Base-by-base conservation (phyloP, 2,797 vertebrate genomes). In the Hoplostethus atlanticus region DNA sequence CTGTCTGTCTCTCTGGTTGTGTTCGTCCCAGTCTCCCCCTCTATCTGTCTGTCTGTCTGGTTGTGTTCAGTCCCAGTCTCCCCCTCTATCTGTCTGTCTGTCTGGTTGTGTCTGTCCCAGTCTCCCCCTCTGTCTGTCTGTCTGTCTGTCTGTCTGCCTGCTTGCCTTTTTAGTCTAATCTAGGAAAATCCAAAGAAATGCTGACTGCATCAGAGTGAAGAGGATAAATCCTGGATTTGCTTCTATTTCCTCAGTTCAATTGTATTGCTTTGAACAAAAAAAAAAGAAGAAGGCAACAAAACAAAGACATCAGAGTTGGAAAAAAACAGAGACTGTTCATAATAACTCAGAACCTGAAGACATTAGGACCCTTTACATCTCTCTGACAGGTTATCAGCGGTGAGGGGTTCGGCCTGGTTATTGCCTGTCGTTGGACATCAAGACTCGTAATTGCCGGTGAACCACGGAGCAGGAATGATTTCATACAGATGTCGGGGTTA, bases 171-270 rank as follows among this genome's bases (percentile, higher is more conserved):
- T 56, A 21, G 58, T 79, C 73, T 72, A 73, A 87, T 86, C 63
- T 0, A 1, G 11, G 60, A 74, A 31, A 70, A 81, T n/a, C 77
- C 62, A 71, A 74, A 79, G 70, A 62, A 76, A 66, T n/a, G 9
- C 74, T 66, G 73, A 80, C 79, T 78, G 76, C 76, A 85, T 82
- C 72, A 80, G 65, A 82, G 63, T 46, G 56, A 52, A 59, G 60
- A 68, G 53, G 73, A 75, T 55, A 64, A 83, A 73, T 70, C 70
- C 81, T 9, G 46, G 61, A 73, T 85, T 77, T 77, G 72, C 77
- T 67, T 81, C 58, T 57, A 64, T 73, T 63, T 16, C 81, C 83
- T 86, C 85, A 73, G 85, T 86, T 59, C 48, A 16, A 82, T 64
- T 2, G 51, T 63, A 81, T 71, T 8, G 57, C 69, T 76, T 81